These are phyloP conservation scores for Ecliptopera silaceata DNA, from an alignment of 2,888 invertebrate species.

Conservation along the genomic window DNA sequence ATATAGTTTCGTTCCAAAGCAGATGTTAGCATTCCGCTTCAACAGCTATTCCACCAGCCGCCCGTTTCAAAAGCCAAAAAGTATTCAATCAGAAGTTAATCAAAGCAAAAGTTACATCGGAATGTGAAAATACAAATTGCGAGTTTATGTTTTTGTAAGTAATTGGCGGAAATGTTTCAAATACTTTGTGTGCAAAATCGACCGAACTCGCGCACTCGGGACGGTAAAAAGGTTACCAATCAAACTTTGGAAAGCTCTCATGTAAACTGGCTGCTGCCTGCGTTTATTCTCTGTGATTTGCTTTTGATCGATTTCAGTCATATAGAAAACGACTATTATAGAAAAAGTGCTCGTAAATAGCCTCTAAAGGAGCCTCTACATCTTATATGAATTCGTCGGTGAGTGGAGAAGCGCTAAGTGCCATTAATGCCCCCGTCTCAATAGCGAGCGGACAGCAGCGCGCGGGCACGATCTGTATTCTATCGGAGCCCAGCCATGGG, in stretches of 20 bases:
- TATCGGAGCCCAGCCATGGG: constrained; percentile 20
- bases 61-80: constrained; percentile 13
- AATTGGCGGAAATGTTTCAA: constrained; percentile 31
- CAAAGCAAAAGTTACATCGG: constrained; percentile 30
- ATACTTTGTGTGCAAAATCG: constrained; percentile 17
- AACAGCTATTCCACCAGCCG: not conserved
- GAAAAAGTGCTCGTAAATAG: too few relatives aligned
- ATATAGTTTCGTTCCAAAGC: too few relatives aligned
- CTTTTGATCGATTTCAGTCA: too few relatives aligned
- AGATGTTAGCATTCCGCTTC: not conserved
- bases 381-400: too few relatives aligned
- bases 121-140: constrained; percentile 33
- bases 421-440: too few relatives aligned
- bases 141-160: constrained; percentile 36
- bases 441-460: constrained; percentile 1
- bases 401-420: too few relatives aligned
- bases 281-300: too few relatives aligned
- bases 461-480: constrained; percentile 32
- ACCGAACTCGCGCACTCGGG: not conserved
- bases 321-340: too few relatives aligned
- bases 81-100: constrained; percentile 26
- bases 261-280: too few relatives aligned
- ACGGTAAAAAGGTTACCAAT: not conserved
- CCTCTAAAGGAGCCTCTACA: too few relatives aligned
- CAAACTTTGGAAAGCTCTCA: not conserved